A percentile compares a stretch with the other conserved stretches of the same genome.
Evolutionary conservation across 2,113 vertebrate species (phyloP).

Genomic region (Sigmodon hispidus): DNA sequence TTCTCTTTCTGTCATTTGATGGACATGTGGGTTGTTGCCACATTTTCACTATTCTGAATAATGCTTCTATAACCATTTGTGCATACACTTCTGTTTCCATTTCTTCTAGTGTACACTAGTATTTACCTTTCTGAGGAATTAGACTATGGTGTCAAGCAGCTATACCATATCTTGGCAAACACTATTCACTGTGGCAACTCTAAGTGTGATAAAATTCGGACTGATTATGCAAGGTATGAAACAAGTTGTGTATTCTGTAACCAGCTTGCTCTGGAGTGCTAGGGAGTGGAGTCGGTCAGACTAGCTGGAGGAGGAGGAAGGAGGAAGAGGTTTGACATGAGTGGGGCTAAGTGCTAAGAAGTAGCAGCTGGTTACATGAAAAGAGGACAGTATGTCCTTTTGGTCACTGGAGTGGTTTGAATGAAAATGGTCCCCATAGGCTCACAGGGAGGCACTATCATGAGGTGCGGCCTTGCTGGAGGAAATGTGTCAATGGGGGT

Average conservation of each 20-base stretch:
- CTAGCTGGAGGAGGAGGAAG: background rate
- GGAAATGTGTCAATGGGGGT: background rate
- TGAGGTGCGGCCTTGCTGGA: background rate
- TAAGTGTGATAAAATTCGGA: slow-evolving; percentile 5
- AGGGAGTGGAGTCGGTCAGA: background rate
- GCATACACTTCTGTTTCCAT: background rate
- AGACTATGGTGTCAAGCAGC: background rate
- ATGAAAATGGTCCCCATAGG: background rate
- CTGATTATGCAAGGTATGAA: background rate
- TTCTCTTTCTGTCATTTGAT: background rate
- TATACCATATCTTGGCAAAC: background rate
- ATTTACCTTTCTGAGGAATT: background rate
- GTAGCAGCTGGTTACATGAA: background rate
- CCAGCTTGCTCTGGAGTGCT: background rate
- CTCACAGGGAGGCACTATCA: background rate
- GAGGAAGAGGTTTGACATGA: background rate
- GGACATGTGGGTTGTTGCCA: background rate
- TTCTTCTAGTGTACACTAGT: background rate
- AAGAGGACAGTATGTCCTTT: background rate
- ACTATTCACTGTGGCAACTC: background rate
- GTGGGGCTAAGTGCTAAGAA: background rate
- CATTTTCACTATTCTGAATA: background rate
- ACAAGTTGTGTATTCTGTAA: background rate
- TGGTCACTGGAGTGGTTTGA: background rate
- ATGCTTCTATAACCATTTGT: background rate